These are phyloP conservation scores for Pecten maximus DNA, from an alignment of 2,888 invertebrate genomes.

Conservation along the genomic window DNA sequence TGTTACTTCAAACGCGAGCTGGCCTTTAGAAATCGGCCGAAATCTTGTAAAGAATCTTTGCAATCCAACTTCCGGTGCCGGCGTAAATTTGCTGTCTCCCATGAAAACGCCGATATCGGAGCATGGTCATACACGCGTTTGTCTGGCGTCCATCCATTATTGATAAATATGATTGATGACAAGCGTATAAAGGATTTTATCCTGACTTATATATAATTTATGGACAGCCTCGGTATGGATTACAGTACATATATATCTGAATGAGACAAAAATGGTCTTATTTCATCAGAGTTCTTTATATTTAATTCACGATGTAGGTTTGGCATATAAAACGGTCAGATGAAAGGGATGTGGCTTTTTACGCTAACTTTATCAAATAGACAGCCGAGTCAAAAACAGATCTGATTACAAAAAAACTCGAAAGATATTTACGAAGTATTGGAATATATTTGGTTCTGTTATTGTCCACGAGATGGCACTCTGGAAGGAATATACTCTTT, in stretches of 20 bases:
- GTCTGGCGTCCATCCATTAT: slow-evolving; percentile 18
- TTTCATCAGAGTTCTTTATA: background rate
- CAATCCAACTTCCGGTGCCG: background rate
- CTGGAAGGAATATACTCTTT: background rate
- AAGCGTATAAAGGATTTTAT: slow-evolving; percentile 1
- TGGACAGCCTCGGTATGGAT: background rate
- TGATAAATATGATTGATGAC: slow-evolving; percentile 1
- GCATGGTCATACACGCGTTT: background rate
- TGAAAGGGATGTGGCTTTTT: background rate
- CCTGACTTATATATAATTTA: background rate
- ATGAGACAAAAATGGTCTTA: background rate
- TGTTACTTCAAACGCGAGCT: background rate
- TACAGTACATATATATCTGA: background rate
- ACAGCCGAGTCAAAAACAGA: background rate
- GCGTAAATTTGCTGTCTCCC: slow-evolving; percentile 11
- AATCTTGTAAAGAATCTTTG: background rate
- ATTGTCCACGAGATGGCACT: background rate
- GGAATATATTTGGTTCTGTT: background rate
- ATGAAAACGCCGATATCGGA: background rate
- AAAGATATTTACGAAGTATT: background rate
- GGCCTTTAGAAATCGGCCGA: background rate
- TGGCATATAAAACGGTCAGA: background rate
- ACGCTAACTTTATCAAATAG: background rate
- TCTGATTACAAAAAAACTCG: background rate
- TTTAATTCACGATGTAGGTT: background rate